These are phyloP conservation scores for Hipparchia semele DNA, from an alignment of 2,888 invertebrate genomes.

Conservation along the genomic window DNA sequence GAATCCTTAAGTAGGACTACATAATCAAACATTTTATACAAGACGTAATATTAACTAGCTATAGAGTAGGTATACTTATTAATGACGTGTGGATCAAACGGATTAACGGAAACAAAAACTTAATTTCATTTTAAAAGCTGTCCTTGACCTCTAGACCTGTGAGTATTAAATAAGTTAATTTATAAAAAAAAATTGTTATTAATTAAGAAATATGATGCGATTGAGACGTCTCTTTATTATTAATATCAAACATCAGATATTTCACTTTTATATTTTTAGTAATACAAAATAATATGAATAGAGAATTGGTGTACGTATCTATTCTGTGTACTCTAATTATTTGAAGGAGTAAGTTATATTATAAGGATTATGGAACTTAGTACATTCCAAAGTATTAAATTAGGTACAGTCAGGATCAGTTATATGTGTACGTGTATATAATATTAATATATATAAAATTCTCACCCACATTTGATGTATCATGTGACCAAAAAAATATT, in stretches of 20 bases:
- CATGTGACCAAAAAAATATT: no score
- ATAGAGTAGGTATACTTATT: neutral
- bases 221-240: no score
- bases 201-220: no score
- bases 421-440: neutral
- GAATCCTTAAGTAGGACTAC: neutral
- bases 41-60: neutral
- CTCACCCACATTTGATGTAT: no score
- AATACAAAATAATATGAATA: neutral
- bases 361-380: neutral
- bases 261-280: conserved; percentile 2
- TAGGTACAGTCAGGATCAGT: conserved; percentile 5
- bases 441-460: neutral
- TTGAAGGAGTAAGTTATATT: neutral
- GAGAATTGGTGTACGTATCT: no score
- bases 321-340: neutral
- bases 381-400: conserved; percentile 2
- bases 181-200: neutral
- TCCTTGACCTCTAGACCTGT: neutral
- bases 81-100: neutral
- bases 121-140: neutral
- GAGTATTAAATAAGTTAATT: neutral
- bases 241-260: neutral
- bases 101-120: neutral
- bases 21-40: neutral